Evolutionary conservation across 2,888 invertebrate genomes (phyloP).

Genomic region (Slavum lentiscoides): DNA sequence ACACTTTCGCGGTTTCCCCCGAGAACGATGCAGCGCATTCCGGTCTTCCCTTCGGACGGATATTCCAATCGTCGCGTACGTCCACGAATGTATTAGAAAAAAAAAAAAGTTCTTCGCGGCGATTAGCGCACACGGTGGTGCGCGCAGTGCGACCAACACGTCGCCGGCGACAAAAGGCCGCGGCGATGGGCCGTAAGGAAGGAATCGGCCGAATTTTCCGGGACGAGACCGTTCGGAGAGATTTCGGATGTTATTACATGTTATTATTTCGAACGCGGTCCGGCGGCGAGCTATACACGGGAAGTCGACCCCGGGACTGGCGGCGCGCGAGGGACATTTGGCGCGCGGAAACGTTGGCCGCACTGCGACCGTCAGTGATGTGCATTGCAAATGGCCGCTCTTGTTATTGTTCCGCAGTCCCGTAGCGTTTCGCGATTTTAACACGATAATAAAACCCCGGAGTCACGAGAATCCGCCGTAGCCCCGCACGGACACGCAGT

Average conservation of each 20-base stretch:
- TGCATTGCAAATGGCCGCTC: constrained; percentile 98
- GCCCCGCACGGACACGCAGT: constrained; percentile 9
- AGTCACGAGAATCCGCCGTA: constrained; percentile 10
- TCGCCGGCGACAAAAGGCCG: neutral
- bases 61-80: too few relatives aligned
- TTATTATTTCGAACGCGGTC: neutral
- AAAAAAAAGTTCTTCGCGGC: neutral
- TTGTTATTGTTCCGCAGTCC: constrained; percentile 95
- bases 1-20: too few relatives aligned
- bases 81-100: neutral
- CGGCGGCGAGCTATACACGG: neutral
- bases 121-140: neutral
- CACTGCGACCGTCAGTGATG: constrained; percentile 74
- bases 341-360: constrained; percentile 9
- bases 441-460: constrained; percentile 51
- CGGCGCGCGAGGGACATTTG: constrained; percentile 13
- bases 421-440: constrained; percentile 60
- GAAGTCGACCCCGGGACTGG: too few relatives aligned
- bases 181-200: too few relatives aligned
- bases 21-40: too few relatives aligned
- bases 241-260: neutral
- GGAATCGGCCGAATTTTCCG: neutral
- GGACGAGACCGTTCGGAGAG: neutral
- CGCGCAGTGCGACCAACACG: constrained; percentile 29
- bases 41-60: too few relatives aligned